phyloP scores from a whole-genome alignment of 2,888 invertebrate species.

The Dysmachus trigonus region DNA sequence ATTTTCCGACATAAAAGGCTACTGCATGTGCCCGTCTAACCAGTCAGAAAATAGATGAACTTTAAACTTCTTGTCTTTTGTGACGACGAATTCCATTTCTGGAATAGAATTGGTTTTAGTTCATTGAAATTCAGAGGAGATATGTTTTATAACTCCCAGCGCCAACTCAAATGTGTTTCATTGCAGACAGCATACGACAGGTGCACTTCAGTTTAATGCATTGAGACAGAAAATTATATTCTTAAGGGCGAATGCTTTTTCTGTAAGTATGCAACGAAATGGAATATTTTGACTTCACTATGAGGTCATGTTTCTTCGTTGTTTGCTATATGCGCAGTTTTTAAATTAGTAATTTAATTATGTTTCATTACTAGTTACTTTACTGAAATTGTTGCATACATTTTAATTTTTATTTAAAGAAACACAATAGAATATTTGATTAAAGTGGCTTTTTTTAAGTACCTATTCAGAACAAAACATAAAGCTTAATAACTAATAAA shows the following conservation, averaged over 20 bases:
- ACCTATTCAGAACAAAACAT: too few relatives aligned
- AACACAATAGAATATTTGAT: too few relatives aligned
- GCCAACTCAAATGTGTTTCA: not conserved
- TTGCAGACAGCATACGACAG: not conserved
- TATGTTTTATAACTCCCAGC: not conserved
- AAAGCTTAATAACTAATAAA: too few relatives aligned
- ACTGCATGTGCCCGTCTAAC: not conserved
- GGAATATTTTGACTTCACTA: not conserved
- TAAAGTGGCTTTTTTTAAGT: too few relatives aligned
- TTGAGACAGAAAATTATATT: not conserved
- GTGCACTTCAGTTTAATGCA: not conserved
- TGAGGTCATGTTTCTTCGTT: not conserved
- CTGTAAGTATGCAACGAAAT: not conserved
- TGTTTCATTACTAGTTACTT: not conserved
- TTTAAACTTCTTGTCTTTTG: slow-evolving; percentile 8
- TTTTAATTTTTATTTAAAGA: not conserved
- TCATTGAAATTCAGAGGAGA: slow-evolving; percentile 10
- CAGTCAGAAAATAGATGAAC: slow-evolving; percentile 6
- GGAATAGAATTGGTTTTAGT: not conserved
- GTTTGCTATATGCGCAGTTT: not conserved
- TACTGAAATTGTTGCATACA: not conserved
- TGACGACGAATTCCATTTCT: not conserved
- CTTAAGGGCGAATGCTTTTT: not conserved
- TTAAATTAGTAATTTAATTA: not conserved
- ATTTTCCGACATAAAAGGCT: slow-evolving; percentile 16